Conservation (phyloP, 2,888 invertebrate species). For the Eilema depressum region DNA sequence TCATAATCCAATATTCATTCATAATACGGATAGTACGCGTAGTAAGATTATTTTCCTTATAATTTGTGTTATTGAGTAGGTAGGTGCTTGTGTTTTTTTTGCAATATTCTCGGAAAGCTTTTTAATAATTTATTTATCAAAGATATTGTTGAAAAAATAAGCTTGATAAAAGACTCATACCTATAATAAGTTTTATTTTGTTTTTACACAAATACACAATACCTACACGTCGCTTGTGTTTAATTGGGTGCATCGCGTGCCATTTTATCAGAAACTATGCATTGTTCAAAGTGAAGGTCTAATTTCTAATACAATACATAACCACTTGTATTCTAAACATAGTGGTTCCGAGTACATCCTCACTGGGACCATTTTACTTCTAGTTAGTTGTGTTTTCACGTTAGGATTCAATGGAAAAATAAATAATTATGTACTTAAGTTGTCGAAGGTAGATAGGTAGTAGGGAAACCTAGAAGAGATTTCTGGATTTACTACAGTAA, state of each 20-base stretch:
- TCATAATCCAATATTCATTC: not conserved
- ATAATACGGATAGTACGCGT: not conserved
- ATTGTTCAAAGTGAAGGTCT: conserved; percentile 7
- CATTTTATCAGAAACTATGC: not conserved
- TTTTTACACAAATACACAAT: not conserved
- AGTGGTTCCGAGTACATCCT: too few species aligned
- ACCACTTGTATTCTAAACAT: not conserved
- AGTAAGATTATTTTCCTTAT: not conserved
- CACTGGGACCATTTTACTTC: not conserved
- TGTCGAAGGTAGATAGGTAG: too few species aligned
- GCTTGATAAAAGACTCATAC: too few species aligned
- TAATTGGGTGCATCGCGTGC: conserved; percentile 9
- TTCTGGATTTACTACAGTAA: too few species aligned
- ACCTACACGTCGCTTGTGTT: not conserved
- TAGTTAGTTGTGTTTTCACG: too few species aligned
- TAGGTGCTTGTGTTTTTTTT: too few species aligned
- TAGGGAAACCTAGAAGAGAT: too few species aligned
- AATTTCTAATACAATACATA: not conserved
- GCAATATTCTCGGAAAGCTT: too few species aligned
- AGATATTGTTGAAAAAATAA: not conserved
- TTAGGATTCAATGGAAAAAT: too few species aligned
- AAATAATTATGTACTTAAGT: too few species aligned
- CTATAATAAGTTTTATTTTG: not conserved
- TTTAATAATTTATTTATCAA: too few species aligned
- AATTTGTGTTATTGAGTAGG: too few species aligned